These are phyloP conservation scores for Spheniscus mendiculus DNA, from an alignment of 2,113 vertebrate genomes.

Conservation along the genomic window DNA sequence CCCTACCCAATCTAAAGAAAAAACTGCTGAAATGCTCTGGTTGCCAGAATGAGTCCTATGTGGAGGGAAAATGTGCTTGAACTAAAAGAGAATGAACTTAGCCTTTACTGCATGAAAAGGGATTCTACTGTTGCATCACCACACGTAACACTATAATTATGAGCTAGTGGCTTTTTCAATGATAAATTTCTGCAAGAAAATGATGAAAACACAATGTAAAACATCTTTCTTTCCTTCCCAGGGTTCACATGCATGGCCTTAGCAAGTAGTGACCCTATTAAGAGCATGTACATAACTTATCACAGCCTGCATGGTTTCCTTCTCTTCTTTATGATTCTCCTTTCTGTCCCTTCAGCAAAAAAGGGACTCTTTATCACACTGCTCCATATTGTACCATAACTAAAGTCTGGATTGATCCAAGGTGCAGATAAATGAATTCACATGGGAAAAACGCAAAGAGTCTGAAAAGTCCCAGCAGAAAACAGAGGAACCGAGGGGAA, in stretches of 20 bases:
- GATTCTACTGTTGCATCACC: background rate
- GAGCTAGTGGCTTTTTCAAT: background rate
- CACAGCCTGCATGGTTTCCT: background rate
- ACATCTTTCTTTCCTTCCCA: background rate
- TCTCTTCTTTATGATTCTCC: background rate
- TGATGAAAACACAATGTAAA: background rate
- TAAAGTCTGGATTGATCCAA: background rate
- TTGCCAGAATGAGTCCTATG: background rate
- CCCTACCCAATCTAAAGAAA: background rate
- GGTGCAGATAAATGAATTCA: background rate
- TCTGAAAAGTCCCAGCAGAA: background rate
- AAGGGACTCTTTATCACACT: background rate
- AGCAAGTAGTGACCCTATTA: background rate
- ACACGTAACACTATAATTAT: background rate
- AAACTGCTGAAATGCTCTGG: background rate
- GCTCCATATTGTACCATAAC: background rate
- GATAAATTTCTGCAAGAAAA: background rate
- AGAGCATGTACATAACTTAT: background rate
- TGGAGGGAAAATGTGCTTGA: background rate
- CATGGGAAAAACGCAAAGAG: background rate
- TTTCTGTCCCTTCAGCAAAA: background rate
- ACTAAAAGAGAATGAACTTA: background rate
- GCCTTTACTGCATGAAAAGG: background rate
- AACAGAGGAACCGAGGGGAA: background rate
- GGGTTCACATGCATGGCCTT: background rate